These are phyloP conservation scores for Steatornis caripensis DNA, from an alignment of 2,113 vertebrate species.

Conservation along the genomic window DNA sequence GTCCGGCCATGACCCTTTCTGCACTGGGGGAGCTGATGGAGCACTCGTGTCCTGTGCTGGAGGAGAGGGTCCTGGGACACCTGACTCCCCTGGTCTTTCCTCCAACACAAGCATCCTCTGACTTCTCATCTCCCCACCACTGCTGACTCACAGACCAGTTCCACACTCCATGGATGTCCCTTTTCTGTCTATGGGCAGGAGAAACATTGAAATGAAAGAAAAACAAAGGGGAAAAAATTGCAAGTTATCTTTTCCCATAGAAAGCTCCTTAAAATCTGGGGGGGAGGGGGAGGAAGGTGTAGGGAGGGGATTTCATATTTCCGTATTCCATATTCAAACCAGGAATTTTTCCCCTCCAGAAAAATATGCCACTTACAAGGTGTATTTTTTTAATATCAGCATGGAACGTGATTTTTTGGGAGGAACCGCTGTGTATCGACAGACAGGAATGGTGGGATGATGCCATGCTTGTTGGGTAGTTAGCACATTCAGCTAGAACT, in stretches of 20 bases:
- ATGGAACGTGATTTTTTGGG: background rate
- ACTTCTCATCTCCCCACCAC: background rate
- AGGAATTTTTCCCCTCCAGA: background rate
- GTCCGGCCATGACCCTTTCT: background rate
- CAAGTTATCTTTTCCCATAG: background rate
- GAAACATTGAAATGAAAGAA: background rate
- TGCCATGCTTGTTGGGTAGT: rapidly evolving
- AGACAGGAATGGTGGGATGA: background rate
- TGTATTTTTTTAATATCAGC: background rate
- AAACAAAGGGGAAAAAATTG: background rate
- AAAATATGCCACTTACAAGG: background rate
- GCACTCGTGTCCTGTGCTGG: background rate
- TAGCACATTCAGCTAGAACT: background rate
- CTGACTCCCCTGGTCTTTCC: background rate
- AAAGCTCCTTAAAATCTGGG: background rate
- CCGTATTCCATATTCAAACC: background rate
- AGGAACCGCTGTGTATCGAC: background rate
- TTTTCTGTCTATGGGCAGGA: background rate
- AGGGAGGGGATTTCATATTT: too few species aligned
- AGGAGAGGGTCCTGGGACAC: background rate
- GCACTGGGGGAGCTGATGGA: background rate
- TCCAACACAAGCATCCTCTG: background rate
- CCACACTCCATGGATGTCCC: too few species aligned
- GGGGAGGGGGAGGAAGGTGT: background rate
- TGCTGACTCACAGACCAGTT: background rate